A percentile compares a stretch with the other conserved stretches of the same genome.
These are phyloP conservation scores for Brienomyrus longianalis DNA, from an alignment of 2,113 vertebrate genomes.

Conservation along the genomic window DNA sequence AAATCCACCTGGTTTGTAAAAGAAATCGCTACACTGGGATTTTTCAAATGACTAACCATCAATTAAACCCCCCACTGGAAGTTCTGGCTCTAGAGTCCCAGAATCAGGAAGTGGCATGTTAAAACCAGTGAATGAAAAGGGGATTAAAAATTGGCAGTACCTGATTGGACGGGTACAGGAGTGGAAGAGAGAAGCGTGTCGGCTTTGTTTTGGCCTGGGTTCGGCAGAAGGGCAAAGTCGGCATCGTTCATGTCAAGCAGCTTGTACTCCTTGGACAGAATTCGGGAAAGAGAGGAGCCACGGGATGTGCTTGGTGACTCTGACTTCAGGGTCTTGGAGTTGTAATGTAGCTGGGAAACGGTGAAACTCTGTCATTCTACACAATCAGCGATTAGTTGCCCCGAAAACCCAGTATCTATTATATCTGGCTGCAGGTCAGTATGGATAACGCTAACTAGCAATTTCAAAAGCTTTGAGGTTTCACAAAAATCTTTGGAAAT, in stretches of 20 bases:
- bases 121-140: background rate
- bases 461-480: background rate
- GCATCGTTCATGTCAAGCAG: conserved; percentile 92
- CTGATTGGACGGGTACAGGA: conserved; percentile 89
- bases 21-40: background rate
- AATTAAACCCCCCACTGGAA: background rate
- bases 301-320: conserved; percentile 90
- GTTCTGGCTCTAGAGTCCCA: background rate
- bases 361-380: background rate
- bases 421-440: background rate
- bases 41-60: background rate
- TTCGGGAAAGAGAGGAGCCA: conserved; percentile 92
- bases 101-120: background rate
- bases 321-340: conserved; percentile 93
- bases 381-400: background rate
- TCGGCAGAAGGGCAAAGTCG: conserved; percentile 65
- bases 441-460: background rate
- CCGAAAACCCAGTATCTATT: background rate
- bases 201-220: conserved; percentile 80
- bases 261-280: conserved; percentile 97
- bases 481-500: background rate
- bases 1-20: background rate
- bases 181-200: conserved; percentile 90
- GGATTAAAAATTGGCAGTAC: conserved; percentile 59
- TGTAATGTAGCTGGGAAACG: conserved; percentile 86